Conservation (phyloP, 1,140 invertebrate species). For the Drosophila malerkotliana region DNA sequence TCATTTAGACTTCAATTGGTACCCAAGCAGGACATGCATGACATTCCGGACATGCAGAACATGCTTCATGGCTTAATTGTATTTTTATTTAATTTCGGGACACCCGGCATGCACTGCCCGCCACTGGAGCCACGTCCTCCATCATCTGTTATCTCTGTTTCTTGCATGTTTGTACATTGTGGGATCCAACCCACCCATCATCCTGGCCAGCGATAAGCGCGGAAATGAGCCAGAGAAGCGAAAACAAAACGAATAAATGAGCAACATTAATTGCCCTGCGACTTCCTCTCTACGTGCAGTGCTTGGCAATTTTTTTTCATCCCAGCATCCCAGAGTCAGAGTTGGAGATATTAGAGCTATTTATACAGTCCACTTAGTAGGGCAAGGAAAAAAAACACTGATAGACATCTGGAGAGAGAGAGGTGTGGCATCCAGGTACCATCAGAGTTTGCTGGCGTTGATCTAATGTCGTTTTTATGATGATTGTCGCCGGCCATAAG, state of each 20-base stretch:
- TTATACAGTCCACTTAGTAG: conserved; percentile 9
- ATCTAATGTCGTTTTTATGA: conserved; percentile 59
- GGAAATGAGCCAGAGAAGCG: conserved; percentile 20
- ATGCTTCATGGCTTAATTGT: conserved; percentile 53
- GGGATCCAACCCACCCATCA: neutral
- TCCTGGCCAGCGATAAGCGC: conserved; percentile 18
- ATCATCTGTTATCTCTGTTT: conserved; percentile 24
- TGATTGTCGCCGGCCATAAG: conserved; percentile 38
- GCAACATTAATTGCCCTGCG: conserved; percentile 67
- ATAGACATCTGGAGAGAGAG: conserved; percentile 24
- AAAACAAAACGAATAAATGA: conserved; percentile 47
- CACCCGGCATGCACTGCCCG: neutral
- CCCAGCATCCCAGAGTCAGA: neutral
- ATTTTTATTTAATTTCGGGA: conserved; percentile 70
- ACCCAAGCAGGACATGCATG: conserved; percentile 17
- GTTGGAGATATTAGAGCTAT: conserved; percentile 1
- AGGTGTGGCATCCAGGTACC: conserved; percentile 33
- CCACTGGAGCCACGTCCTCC: neutral
- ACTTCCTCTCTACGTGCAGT: conserved; percentile 65
- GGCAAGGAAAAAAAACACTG: neutral
- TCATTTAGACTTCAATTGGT: conserved; percentile 45
- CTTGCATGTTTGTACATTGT: conserved; percentile 1
- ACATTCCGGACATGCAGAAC: neutral
- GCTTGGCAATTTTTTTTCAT: conserved; percentile 26
- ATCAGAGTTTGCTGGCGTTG: conserved; percentile 12